These are phyloP conservation scores for Porites australiensis DNA, from an alignment of 64 coral and sea anemone genomes.

Conservation along the genomic window DNA sequence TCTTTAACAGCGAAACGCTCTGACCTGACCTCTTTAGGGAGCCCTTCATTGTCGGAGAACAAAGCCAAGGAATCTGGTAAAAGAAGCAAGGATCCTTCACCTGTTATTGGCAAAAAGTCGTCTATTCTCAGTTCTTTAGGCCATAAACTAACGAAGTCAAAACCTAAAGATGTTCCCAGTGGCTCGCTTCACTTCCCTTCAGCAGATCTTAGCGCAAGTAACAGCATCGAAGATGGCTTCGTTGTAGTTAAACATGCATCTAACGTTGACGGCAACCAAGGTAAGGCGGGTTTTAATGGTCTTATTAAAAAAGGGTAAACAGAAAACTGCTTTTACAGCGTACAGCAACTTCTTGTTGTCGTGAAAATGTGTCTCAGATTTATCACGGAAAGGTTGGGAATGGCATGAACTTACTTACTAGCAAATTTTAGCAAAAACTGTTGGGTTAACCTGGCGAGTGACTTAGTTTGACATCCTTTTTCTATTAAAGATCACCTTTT, in stretches of 20 bases:
- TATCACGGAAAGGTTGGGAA: too few relatives aligned
- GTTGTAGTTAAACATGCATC: background rate
- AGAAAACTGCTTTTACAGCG: too few relatives aligned
- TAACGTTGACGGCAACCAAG: background rate
- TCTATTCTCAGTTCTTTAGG: slow-evolving; percentile 34
- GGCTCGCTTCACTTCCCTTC: background rate
- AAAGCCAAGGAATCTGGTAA: background rate
- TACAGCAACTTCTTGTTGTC: too few relatives aligned
- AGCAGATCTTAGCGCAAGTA: background rate
- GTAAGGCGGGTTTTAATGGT: background rate
- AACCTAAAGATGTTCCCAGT: slow-evolving; percentile 18
- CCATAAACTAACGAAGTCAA: slow-evolving; percentile 25
- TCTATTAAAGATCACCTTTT: too few relatives aligned
- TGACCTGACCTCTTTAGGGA: background rate
- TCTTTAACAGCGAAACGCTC: background rate
- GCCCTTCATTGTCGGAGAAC: background rate
- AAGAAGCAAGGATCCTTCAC: background rate
- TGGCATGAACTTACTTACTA: too few relatives aligned
- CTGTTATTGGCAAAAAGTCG: background rate
- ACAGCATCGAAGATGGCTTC: slow-evolving; percentile 7
- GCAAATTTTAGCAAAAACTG: too few relatives aligned
- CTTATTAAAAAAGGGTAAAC: too few relatives aligned
- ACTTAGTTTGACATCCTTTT: too few relatives aligned
- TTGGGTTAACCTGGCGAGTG: too few relatives aligned
- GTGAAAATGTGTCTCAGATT: too few relatives aligned